Evolutionary conservation across 2,888 invertebrate genomes (phyloP).

Genomic region (Hydriomena furcata): DNA sequence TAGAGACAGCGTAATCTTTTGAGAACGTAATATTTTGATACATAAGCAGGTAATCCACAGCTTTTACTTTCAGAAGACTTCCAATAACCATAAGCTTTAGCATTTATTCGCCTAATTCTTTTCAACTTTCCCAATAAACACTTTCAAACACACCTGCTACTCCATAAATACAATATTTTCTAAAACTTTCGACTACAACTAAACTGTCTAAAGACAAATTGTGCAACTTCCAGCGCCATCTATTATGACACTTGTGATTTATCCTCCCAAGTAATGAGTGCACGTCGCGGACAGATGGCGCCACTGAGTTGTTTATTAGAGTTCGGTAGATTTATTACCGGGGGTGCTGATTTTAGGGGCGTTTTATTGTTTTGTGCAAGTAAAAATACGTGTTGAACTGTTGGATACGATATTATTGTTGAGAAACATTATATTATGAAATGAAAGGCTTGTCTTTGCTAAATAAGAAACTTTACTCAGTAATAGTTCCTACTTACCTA

Average conservation of each 20-base stretch:
- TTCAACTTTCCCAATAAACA: constrained; percentile 37
- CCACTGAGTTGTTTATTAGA: constrained; percentile 44
- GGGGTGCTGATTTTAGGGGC: constrained; percentile 30
- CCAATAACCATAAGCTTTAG: not conserved
- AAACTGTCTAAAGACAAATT: constrained; percentile 62
- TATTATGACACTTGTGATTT: constrained; percentile 69
- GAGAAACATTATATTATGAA: no score
- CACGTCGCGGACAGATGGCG: constrained; percentile 58
- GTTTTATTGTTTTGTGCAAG: constrained; percentile 36
- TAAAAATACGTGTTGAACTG: constrained; percentile 30
- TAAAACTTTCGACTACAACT: constrained; percentile 47
- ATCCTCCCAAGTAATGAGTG: constrained; percentile 63
- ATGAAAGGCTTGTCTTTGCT: no score
- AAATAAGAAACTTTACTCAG: no score
- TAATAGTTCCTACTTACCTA: no score
- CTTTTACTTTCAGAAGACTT: not conserved
- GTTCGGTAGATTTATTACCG: constrained; percentile 68
- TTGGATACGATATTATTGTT: constrained; percentile 3
- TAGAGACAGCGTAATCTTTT: no score
- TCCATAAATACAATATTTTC: constrained; percentile 73
- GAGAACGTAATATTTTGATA: no score
- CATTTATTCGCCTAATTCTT: not conserved
- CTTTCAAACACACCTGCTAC: constrained; percentile 34
- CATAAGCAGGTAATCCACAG: no score
- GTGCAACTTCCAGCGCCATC: constrained; percentile 69